phyloP scores from a whole-genome alignment of 2,797 vertebrate species.

The Champsocephalus esox region DNA sequence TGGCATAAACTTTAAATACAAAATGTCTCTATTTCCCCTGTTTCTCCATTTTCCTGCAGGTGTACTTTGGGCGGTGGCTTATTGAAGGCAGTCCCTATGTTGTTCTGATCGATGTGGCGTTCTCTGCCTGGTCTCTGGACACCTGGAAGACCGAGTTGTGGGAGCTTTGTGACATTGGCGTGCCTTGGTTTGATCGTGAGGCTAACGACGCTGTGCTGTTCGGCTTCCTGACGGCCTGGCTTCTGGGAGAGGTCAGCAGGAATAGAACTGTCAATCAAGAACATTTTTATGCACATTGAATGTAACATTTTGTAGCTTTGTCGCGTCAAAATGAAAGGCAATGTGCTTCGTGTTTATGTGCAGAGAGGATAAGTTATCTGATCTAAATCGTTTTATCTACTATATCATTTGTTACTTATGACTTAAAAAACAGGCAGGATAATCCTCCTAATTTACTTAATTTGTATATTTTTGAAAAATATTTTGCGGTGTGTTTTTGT shows the following conservation, averaged over 20 bases:
- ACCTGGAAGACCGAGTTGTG: slow-evolving; percentile 94
- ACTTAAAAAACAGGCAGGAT: too few relatives aligned
- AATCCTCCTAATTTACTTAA: too few relatives aligned
- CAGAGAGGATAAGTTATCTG: not conserved
- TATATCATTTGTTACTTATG: too few relatives aligned
- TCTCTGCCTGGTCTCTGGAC: slow-evolving; percentile 93
- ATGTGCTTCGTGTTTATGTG: not conserved
- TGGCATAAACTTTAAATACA: not conserved
- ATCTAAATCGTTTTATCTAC: too few relatives aligned
- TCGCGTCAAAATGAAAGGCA: not conserved
- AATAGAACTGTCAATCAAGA: not conserved
- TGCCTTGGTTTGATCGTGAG: slow-evolving; percentile 95
- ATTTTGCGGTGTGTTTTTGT: too few relatives aligned
- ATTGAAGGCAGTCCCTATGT: slow-evolving; percentile 94
- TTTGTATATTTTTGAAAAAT: too few relatives aligned
- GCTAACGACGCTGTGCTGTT: slow-evolving; percentile 94
- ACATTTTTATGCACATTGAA: not conserved
- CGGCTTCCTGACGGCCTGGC: slow-evolving; percentile 94
- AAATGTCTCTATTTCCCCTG: not conserved
- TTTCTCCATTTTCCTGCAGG: slow-evolving; percentile 70
- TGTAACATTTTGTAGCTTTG: not conserved
- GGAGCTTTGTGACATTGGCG: slow-evolving; percentile 90
- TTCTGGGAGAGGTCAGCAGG: slow-evolving; percentile 91
- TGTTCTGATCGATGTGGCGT: slow-evolving; percentile 91
- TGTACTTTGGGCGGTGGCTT: slow-evolving; percentile 95